Evolutionary conservation across 2,888 invertebrate species (phyloP), one percentile per base, ranked within the genome.

Genomic region (Myopa testacea): DNA sequence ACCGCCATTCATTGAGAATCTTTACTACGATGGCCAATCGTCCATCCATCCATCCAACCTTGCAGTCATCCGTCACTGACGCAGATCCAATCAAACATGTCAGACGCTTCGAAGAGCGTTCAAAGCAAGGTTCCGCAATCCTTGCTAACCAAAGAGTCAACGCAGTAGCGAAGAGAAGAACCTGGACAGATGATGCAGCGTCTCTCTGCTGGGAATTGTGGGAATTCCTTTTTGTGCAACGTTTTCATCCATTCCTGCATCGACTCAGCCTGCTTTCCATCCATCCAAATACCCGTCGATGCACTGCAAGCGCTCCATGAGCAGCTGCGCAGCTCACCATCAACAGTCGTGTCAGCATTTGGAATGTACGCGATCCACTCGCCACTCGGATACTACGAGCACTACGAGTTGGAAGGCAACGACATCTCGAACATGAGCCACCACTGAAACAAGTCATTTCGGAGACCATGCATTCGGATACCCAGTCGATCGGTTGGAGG

Each of bases 21-120:
- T 72, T 62, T 38, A 38, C 40, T 38, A 38, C 40, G n/a, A 34
- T 37, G 8, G n/a, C 12, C 63, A 45, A 40, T 38, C 62, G 19
- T 38, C 40, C 58, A 58, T 50, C 34, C 63, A 50, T 34, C 52
- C 50, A 65, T 52, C 37, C 34, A 52, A 26, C 50, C 40, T 26
- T 63, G 50, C 65, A 65, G 50, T 14, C 62, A 52, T 74, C 74
- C 65, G 50, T 74, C 63, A 37, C 65, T 50, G 34, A 8, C 34
- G 37, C 38, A 34, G 50, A 74, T 74, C 74, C 74, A 74, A 74
- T 74, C 74, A 75, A 75, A 69, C 45, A 68, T 75, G 68, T 68
- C 68, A 40, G 75, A 52, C 19, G 60, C 14, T 40, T 60, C 62
- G 60, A 26, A 45, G 63, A 26, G 45, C 40, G 19, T 75, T 75